Base-by-base conservation (phyloP, 2,888 invertebrate genomes). In the Actias luna region DNA sequence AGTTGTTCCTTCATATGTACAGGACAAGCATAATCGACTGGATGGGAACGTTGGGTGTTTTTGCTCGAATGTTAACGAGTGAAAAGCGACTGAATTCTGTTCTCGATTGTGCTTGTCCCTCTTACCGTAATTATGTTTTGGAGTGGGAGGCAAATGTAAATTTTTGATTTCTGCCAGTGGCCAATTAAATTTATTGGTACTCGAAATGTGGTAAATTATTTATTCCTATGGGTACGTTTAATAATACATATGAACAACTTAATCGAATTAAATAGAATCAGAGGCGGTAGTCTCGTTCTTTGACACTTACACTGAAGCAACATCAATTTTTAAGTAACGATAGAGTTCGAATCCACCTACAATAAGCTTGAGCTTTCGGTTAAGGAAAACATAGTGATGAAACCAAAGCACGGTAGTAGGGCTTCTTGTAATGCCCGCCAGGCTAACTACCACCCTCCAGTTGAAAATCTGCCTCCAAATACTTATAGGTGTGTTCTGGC, bases 121-220 rank as follows among this genome's bases (percentile, higher is more conserved):
- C 10, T 46, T 22, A 25, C 68, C 69, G 75, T 77, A 82, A 82
- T 82, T 77, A 78, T 79, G 81, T 83, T 80, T 80, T 81, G 81
- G 79, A 87, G 78, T n/a, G 87, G 84, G 82, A 86, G 82, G 82
- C 85, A 82, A 80, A 85, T 92, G 91, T 92, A 90, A 85, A 84
- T 80, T 85, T 87, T 86, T 92, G 78, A 89, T 90, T 92, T 91
- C 89, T 89, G 91, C 89, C 89, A 88, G 88, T 90, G 89, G 91
- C 92, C 91, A 92, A 92, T 92, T 88, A 92, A 92, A 92, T 88
- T 84, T 84, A 88, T 92, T 91, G 92, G 91, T 92, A 88, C 89
- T 88, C 78, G 80, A 87, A 84, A 83, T 84, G 83, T 85, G 69
- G 87, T 89, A 75, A 76, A 68, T 92, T 87, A 89, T 89, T 91